Evolutionary conservation across 2,888 invertebrate genomes (phyloP).

Genomic region (Anoplius nigerrimus): DNA sequence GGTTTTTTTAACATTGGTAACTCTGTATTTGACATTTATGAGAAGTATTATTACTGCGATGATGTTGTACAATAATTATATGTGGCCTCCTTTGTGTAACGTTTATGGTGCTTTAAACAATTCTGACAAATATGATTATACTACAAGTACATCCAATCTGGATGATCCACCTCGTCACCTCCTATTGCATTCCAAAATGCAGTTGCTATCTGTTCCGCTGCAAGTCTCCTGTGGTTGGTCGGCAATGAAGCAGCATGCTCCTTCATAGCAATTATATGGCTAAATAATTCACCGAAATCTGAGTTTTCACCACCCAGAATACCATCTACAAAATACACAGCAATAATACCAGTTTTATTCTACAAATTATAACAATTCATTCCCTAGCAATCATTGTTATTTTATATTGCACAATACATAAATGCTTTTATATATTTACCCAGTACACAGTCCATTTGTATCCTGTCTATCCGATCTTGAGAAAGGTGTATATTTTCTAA

Average conservation of each 20-base stretch:
- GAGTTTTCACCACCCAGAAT: constrained; percentile 70
- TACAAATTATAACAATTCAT: constrained; percentile 5
- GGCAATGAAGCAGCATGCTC: constrained; percentile 80
- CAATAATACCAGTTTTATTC: not conserved
- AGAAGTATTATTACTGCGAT: no score
- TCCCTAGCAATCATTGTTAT: not conserved
- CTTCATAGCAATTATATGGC: constrained; percentile 82
- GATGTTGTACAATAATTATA: no score
- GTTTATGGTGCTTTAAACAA: not conserved
- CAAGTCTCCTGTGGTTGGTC: constrained; percentile 80
- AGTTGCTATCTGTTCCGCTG: constrained; percentile 84
- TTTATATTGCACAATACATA: not conserved
- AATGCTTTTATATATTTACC: constrained; percentile 51
- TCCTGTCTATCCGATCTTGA: constrained; percentile 56
- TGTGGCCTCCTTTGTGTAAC: no score
- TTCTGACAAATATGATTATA: constrained; percentile 5
- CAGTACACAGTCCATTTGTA: constrained; percentile 66
- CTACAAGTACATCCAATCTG: constrained; percentile 66
- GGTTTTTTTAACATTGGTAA: no score
- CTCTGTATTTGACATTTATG: no score
- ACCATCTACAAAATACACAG: constrained; percentile 58
- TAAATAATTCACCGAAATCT: constrained; percentile 81
- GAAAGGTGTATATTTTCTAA: constrained; percentile 63
- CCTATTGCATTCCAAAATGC: constrained; percentile 86
- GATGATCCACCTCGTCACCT: constrained; percentile 83